These are phyloP conservation scores for Temnothorax curvispinosus DNA, from an alignment of 1,140 invertebrate species.

Conservation along the genomic window DNA sequence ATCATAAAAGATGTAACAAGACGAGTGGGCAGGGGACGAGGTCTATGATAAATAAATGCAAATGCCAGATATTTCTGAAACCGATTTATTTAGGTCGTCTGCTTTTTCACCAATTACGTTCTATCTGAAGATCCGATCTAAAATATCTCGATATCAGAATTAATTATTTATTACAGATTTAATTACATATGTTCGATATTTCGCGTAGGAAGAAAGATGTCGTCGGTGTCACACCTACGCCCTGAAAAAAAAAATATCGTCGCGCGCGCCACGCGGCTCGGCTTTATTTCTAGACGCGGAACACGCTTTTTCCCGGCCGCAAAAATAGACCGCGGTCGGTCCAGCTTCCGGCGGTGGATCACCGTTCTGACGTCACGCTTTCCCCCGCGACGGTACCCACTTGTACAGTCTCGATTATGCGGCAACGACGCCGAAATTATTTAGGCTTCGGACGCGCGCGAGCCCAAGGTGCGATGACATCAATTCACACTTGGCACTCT, in stretches of 20 bases:
- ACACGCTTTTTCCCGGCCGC: slow-evolving; percentile 63
- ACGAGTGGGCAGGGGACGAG: neutral
- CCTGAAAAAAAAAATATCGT: slow-evolving; percentile 46
- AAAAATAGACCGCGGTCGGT: slow-evolving; percentile 55
- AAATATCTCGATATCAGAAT: neutral
- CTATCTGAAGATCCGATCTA: neutral
- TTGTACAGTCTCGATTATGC: slow-evolving; percentile 47
- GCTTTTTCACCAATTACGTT: neutral
- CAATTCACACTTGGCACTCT: slow-evolving; percentile 65
- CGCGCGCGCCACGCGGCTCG: slow-evolving; percentile 55
- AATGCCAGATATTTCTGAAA: neutral
- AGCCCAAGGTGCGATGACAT: slow-evolving; percentile 69
- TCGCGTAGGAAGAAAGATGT: neutral
- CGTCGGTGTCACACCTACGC: slow-evolving; percentile 25
- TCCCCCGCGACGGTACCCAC: slow-evolving; percentile 18
- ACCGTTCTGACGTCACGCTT: slow-evolving; percentile 62
- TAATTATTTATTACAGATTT: neutral
- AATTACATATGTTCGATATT: neutral
- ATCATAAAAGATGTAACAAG: neutral
- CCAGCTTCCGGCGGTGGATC: slow-evolving; percentile 57
- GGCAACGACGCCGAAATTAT: slow-evolving; percentile 37
- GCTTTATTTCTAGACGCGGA: slow-evolving; percentile 74
- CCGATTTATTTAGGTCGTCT: neutral
- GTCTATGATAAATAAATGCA: neutral
- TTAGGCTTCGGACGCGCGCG: slow-evolving; percentile 6